Conservation (phyloP, 1,140 invertebrate genomes). For the Coenobita brevimanus region DNA sequence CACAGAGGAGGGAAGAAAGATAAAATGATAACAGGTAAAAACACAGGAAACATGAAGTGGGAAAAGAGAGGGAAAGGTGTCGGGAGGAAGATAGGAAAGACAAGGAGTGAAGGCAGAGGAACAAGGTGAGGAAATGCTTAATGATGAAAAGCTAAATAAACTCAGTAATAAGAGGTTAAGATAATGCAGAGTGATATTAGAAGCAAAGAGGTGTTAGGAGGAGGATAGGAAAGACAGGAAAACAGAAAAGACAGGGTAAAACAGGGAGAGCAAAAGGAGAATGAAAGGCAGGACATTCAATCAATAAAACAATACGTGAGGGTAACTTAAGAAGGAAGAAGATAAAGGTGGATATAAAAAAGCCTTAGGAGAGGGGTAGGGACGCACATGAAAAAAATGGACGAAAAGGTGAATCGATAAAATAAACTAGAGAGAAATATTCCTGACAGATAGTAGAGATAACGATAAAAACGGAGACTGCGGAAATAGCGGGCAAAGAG, state of each 20-base stretch:
- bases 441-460: too few species aligned
- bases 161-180: background rate
- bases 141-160: background rate
- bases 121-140: background rate
- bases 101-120: background rate
- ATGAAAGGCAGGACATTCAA: background rate
- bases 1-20: background rate
- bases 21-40: background rate
- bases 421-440: too few species aligned
- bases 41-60: background rate
- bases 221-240: background rate
- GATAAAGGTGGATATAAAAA: too few species aligned
- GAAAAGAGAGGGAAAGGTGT: too few species aligned
- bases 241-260: background rate
- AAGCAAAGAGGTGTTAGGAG: background rate
- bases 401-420: too few species aligned
- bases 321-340: too few species aligned
- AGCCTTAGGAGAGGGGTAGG: too few species aligned
- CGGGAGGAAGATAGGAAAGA: background rate
- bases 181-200: background rate
- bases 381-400: too few species aligned
- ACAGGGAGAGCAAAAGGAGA: background rate
- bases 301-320: too few species aligned
- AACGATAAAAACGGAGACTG: too few species aligned
- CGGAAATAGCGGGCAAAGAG: too few species aligned